Base-by-base conservation (phyloP, 1,140 invertebrate genomes). In the Oryzaephilus surinamensis region DNA sequence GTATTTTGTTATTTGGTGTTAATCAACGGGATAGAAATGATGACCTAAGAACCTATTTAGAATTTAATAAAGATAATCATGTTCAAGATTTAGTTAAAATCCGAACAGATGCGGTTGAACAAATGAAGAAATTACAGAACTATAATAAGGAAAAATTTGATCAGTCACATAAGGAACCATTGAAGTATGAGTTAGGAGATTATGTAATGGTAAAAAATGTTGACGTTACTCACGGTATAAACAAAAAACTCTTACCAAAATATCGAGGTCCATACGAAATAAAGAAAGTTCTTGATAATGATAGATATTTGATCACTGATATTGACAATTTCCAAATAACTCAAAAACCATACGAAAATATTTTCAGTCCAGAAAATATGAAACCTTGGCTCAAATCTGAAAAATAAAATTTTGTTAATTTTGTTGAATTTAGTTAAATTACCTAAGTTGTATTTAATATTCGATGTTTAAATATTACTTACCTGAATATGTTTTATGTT, bases 251-350 rank as follows among this genome's bases (percentile, higher is more conserved):
- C 34, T 26, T 50, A 11, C 51, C 55, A 6, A 43, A 43, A 33
- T 56, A 50, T 40, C 48, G 49, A 40, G 50, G 53, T 7, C 55
- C 53, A 5, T 59, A 55, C 37, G 13, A 43, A 19, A 27, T 60
- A 10, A 43, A 14, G 6, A 50, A 51, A 46, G 29, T 50, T 2
- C 38, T 59, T 12, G 20, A 38, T 20, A 48, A 54, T 19, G 48
- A 51, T 38, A 28, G 56, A 29, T 58, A 55, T 29, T 20, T 57
- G 4, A 28, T 55, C 12, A 21, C 33, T 0, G 48, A 57, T 46
- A 45, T 55, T 17, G 41, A 41, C 6, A 50, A 42, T 10, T 49
- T 43, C 46, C 48, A 56, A 39, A 2, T 47, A 3, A 43, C 49
- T 4, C 42, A 46, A 21, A 21, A 35, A 18, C 43, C 49, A 5